A percentile compares a stretch with the other conserved stretches of the same genome.
Evolutionary conservation across 2,113 vertebrate species (phyloP).

Genomic region (Pardalotus punctatus): DNA sequence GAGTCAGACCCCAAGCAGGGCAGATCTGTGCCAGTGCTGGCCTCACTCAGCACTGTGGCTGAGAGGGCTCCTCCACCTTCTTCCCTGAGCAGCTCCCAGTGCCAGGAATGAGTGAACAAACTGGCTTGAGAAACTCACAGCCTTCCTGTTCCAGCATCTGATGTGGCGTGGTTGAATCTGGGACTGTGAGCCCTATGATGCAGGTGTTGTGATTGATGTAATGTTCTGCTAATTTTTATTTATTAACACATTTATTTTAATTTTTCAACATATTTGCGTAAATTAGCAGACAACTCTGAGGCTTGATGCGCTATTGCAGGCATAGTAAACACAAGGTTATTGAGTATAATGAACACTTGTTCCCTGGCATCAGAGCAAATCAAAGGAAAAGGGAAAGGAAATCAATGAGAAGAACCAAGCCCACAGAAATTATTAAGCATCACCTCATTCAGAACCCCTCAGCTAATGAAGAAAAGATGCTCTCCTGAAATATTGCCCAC

Average conservation of each 20-base stretch:
- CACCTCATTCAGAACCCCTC: neutral
- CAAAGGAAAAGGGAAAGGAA: neutral
- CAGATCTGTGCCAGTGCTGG: neutral
- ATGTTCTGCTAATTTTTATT: neutral
- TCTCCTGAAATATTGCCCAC: neutral
- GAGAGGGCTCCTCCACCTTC: neutral
- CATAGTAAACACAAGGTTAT: neutral
- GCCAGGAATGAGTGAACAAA: neutral
- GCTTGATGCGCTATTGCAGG: neutral
- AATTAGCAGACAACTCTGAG: neutral
- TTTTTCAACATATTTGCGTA: neutral
- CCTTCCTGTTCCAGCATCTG: neutral
- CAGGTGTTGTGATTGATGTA: neutral
- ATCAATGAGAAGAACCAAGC: neutral
- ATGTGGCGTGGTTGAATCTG: neutral
- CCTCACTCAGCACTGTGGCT: fast-evolving
- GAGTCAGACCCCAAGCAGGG: neutral
- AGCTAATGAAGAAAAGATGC: neutral
- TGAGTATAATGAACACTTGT: neutral
- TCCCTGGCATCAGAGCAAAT: neutral
- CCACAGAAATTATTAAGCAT: neutral
- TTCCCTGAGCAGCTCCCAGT: neutral
- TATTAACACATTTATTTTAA: neutral
- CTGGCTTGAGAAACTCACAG: neutral
- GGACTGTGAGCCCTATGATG: neutral